Conservation (phyloP, 2,888 invertebrate species). For the Helicoverpa assulta region DNA sequence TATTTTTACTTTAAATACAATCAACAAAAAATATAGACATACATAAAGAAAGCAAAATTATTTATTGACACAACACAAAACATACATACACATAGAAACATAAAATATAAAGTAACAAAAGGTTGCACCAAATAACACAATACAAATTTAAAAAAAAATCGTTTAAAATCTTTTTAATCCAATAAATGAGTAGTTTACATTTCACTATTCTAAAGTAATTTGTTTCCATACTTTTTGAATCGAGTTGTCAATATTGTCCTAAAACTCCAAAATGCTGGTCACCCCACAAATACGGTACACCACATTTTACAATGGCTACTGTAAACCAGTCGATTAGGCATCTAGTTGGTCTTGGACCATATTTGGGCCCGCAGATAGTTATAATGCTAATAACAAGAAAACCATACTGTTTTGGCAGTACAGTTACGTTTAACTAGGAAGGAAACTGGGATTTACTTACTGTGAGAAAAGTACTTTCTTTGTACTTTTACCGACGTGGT, state of each 20-base stretch:
- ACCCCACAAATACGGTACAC: slow-evolving; percentile 31
- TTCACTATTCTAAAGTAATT: neutral
- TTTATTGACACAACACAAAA: too few species aligned
- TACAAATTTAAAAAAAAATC: too few species aligned
- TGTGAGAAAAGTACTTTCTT: neutral
- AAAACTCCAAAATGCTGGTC: neutral
- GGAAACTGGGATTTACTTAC: slow-evolving; percentile 1
- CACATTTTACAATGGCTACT: slow-evolving; percentile 57
- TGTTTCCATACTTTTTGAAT: neutral
- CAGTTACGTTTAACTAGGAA: slow-evolving; percentile 28
- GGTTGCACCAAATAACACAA: too few species aligned
- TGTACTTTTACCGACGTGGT: neutral
- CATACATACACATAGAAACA: too few species aligned
- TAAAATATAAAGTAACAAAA: too few species aligned
- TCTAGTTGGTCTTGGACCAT: slow-evolving; percentile 54
- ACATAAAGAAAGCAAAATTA: too few species aligned
- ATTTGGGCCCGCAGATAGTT: slow-evolving; percentile 61
- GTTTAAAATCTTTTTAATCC: too few species aligned
- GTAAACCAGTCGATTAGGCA: slow-evolving; percentile 57
- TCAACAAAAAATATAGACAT: too few species aligned
- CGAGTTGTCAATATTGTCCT: slow-evolving; percentile 10
- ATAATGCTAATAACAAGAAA: slow-evolving; percentile 56
- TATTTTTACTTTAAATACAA: too few species aligned
- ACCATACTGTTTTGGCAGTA: slow-evolving; percentile 26
- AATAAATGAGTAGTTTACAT: neutral